Evolutionary conservation across 2,888 invertebrate genomes (phyloP), one percentile per base, ranked within the genome.

Genomic region (Phaedon cochleariae): DNA sequence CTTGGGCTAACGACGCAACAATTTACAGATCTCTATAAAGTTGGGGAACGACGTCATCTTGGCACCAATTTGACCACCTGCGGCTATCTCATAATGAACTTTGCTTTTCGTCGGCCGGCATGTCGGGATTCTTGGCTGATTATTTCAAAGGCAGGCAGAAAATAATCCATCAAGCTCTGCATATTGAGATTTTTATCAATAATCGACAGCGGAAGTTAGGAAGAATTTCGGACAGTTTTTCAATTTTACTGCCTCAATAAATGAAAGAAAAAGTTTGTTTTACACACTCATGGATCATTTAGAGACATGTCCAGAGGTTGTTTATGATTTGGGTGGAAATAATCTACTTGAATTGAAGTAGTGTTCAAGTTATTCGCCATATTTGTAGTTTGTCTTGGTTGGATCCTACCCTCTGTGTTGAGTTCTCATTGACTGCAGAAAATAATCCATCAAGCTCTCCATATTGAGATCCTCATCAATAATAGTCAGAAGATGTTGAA

Each of bases 31-130:
- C 86, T 99, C 99, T 77, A 97, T 94, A 82, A 99, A 99, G 84
- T 99, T 99, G 60, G 97, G 98, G 85, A 99, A 99, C 1, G 98
- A 98, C 26, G 98, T 97, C 85, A 99, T 99, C 87, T 99, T 99
- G 49, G 98, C 97, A 73, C 99, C 99, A 78, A 98, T 97, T 98
- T 90, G 41, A 96, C 93, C 67, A 98, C 97, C 85, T 97, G 96
- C 15, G 99, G 99, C 7, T 98, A 98, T 84, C 97, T 90, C 98
- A 99, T 98, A 21, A 98, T 95, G 81, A 99, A 98, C 83, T 97
- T 96, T 97, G 97, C 85, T 98, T 99, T 81, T 98, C 97, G 21
- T 98, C 99, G 31, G 97, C 95, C 18, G 97, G 96, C 95, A 99
- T 96, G 80, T 98, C 98, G 0, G 99, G 99, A 85, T 99, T 99